Evolutionary conservation across 2,797 vertebrate species (phyloP), one percentile per base, ranked within the genome.

Genomic region (Falco novaeseelandiae): DNA sequence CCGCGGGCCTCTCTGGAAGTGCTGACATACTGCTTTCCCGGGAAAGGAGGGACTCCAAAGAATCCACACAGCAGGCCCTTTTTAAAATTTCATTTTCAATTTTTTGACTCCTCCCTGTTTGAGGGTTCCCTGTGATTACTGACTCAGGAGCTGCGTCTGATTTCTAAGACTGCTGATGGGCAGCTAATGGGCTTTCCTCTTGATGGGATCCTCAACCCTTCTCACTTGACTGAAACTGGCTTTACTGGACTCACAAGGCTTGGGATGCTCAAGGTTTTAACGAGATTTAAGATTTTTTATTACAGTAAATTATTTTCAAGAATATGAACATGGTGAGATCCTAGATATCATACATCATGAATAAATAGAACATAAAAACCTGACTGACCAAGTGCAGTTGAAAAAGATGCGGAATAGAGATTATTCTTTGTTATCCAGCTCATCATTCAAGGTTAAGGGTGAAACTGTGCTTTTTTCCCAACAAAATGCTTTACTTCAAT

Each of bases 71-170:
- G 44, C n/a, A 74, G 49, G 21, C 58, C 70, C 77, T 77, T 77
- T 63, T 34, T 29, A 52, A 93, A 93, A 93, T 59, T 55, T 52
- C 30, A 17, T 87, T 90, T 90, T 88, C 78, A 63, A 5, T n/a
- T 92, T 94, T 93, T 90, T 90, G 72, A 62, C 94, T 95, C 94
- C 96, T 96, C 93, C 94, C 73, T 83, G 22, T 82, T 90, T 81
- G 83, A 92, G 72, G 23, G 87, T 81, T 90, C 72, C 81, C 81
- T 83, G 66, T 95, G 87, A 93, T 96, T 97, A 96, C 80, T 88
- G 83, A 87, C 69, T 90, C 62, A 55, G 61, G 70, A 89, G 58
- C 48, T 91, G 29, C 0, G 1, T 70, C 74, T 94, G 42, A 25
- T 83, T 94, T 96, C 34, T 89, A 61, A 61, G 74, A 38, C 58